Base-by-base conservation (phyloP, 2,888 invertebrate genomes). In the Agrochola circellaris region DNA sequence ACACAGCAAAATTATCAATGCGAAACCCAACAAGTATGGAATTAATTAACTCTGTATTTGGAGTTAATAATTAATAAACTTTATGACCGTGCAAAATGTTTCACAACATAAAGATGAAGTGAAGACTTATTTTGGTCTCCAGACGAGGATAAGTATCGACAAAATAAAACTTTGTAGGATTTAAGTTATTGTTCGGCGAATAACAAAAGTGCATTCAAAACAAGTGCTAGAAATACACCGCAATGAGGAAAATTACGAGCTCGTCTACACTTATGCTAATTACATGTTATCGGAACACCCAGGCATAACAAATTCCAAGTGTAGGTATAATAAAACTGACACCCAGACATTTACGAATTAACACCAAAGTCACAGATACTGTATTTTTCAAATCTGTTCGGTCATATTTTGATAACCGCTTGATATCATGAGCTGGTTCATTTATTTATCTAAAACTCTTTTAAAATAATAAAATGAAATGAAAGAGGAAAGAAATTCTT, bases 201-300 rank as follows among this genome's bases (percentile, higher is more conserved):
- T 54, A 54, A 68, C 48, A 73, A 73, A 65, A 51, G 30, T 66
- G 26, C 23, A 77, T 66, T 26, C 38, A 48, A 61, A n/a, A 15
- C 54, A 68, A 54, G 4, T 26, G 23, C 20, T 45, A n/a, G 8
- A 58, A 17, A 69, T 54, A 38, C 23, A 34, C 3, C 1, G 26
- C 42, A 13, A 66, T 73, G n/a, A 79, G 84, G 84, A 73, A 73
- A 83, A 81, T 15, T 17, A 56, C 42, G 26, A 62, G n/a, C 42
- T 51, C 58, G 5, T 54, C 8, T 42, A 45, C 45, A 30, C 30
- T 34, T 62, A 34, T 64, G 23, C 34, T 72, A 62, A 75, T 61
- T 54, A 54, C 45, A 30, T 26, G 56, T 58, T 82, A 51, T 73
- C 38, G 13, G 11, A 8, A 26, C 2, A 42, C 17, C 0, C 15